phyloP scores from a whole-genome alignment of 2,113 vertebrate species.

The Maccullochella peelii region DNA sequence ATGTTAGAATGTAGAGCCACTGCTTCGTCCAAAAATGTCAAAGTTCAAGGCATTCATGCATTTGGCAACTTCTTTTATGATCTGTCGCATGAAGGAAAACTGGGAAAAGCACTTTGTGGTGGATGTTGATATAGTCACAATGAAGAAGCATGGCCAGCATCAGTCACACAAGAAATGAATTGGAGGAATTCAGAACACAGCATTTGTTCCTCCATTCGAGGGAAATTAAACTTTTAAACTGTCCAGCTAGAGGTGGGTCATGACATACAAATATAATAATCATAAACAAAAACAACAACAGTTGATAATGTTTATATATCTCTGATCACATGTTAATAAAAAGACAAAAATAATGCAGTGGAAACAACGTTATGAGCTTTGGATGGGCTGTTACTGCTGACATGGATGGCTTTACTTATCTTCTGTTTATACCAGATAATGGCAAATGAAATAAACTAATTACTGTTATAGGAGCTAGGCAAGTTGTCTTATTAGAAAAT shows the following conservation, averaged over 20 bases:
- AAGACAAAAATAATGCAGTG: constrained; percentile 75
- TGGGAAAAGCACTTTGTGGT: constrained; percentile 85
- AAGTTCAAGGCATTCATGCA: constrained; percentile 95
- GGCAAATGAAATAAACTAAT: constrained; percentile 81
- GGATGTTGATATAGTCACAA: constrained; percentile 77
- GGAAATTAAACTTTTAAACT: constrained; percentile 60
- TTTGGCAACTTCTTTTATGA: constrained; percentile 88
- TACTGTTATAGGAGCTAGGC: constrained; percentile 84
- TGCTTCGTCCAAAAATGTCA: constrained; percentile 76
- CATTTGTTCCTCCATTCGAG: constrained; percentile 57
- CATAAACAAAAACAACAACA: constrained; percentile 62
- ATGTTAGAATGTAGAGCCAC: constrained; percentile 80
- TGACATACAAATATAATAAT: constrained; percentile 68
- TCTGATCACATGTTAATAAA: constrained; percentile 73
- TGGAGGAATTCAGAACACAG: constrained; percentile 60
- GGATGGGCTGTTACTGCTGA: constrained; percentile 79
- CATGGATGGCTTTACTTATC: constrained; percentile 67
- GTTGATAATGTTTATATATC: constrained; percentile 86
- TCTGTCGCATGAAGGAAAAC: constrained; percentile 76
- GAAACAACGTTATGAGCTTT: constrained; percentile 64
- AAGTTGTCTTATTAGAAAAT: constrained; percentile 91
- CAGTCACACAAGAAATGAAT: constrained; percentile 64
- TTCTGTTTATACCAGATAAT: constrained; percentile 74
- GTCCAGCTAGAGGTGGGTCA: constrained; percentile 42
- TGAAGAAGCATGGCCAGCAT: constrained; percentile 73